phyloP scores from a whole-genome alignment of 2,888 invertebrate genomes.

The Coenonympha glycerion region DNA sequence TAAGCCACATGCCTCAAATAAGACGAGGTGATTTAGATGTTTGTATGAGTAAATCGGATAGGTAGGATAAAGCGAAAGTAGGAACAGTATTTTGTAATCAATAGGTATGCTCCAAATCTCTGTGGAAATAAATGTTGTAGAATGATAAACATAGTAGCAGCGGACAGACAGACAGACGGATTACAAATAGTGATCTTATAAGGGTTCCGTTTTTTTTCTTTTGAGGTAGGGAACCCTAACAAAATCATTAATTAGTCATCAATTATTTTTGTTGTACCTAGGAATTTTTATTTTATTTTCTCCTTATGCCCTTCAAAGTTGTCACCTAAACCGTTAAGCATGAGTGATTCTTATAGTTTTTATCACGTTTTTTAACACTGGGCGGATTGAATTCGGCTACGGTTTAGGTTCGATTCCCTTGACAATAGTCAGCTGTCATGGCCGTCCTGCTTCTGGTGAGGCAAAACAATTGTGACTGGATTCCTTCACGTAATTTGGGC shows the following conservation, averaged over 20 bases:
- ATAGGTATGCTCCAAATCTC: too few species aligned
- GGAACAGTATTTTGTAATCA: neutral
- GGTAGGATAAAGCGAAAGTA: neutral
- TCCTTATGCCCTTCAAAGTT: constrained; percentile 23
- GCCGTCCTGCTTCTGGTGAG: constrained; percentile 49
- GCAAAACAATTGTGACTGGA: constrained; percentile 40
- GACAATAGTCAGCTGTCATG: constrained; percentile 58
- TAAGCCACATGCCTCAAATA: neutral
- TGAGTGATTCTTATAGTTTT: constrained; percentile 53
- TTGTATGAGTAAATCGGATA: neutral
- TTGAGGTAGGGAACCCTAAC: too few species aligned
- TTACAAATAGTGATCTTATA: too few species aligned
- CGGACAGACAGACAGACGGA: too few species aligned
- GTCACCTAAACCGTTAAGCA: constrained; percentile 52
- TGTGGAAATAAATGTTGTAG: too few species aligned
- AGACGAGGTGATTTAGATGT: neutral
- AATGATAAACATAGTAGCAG: too few species aligned
- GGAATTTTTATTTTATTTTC: neutral
- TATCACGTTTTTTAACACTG: constrained; percentile 56
- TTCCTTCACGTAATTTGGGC: constrained; percentile 18
- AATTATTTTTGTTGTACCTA: neutral
- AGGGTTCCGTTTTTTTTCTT: too few species aligned
- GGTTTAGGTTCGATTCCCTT: constrained; percentile 50
- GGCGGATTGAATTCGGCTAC: constrained; percentile 47
- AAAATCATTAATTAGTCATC: too few species aligned